Evolutionary conservation across 1,140 invertebrate species (phyloP), one percentile per base, ranked within the genome.

Genomic region (Heliothis subflexa): DNA sequence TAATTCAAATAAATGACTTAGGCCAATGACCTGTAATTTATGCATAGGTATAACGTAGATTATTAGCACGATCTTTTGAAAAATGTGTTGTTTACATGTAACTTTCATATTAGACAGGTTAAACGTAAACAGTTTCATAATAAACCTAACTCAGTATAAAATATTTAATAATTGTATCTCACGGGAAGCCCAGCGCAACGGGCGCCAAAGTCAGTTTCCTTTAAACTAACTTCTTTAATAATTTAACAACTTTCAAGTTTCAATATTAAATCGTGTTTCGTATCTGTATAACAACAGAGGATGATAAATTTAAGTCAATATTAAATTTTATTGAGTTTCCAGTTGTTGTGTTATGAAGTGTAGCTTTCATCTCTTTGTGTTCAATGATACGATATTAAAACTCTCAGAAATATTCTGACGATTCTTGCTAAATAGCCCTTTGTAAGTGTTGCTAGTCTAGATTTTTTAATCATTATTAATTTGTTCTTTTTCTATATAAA

Each of bases 281-380:
- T 75, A 62, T 75, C 45, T 75, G 45, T 50, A 64, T 18, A 52
- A 75, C 52, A 75, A 75, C 59, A 64, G 62, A 47, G 45, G 47
- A 73, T 57, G 54, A 73, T 73, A 59, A 73, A 59, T 73, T 73
- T 55, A 57, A 73, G 57, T 64, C 57, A 75, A 64, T 75, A 75
- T 64, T 64, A 75, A 62, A 75, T 75, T 75, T 75, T 75, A 75
- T 73, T 59, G 40, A 64, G 55, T 73, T 62, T 28, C 16, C 73
- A 52, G 57, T 33, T 50, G 3, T 74, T 52, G 73, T 33, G 11
- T 12, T 59, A 52, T 16, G 21, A 61, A 50, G 57, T 52, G 18
- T 21, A 18, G 52, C 70, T 55, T 59, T 73, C 70, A 47, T 73
- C 70, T 59, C 62, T 62, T 47, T 49, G 59, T 64, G 33, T 61